A percentile compares a stretch with the other conserved stretches of the same genome.
Conservation (phyloP, 2,113 vertebrate genomes). For the Suncus etruscus region DNA sequence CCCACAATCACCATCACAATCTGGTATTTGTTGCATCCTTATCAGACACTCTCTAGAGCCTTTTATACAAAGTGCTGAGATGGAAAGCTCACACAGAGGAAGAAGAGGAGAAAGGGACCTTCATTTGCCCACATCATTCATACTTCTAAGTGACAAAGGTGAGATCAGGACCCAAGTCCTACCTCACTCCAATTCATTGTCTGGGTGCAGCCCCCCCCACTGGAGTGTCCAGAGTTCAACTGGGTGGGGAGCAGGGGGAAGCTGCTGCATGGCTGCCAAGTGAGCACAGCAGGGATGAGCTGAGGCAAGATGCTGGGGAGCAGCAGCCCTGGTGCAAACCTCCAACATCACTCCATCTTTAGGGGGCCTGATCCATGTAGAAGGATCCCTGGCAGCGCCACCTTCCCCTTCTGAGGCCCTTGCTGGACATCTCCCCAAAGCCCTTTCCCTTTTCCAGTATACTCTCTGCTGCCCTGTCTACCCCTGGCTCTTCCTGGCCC, state of each 20-base stretch:
- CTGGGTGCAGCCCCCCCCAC: no score
- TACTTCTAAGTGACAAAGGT: not conserved
- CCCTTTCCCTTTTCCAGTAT: no score
- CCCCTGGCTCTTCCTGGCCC: not conserved
- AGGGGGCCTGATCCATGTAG: not conserved
- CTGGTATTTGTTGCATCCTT: no score
- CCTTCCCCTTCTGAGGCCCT: not conserved
- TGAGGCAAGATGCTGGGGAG: not conserved
- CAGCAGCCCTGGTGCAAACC: not conserved
- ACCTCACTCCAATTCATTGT: no score
- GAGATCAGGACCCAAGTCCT: accelerated
- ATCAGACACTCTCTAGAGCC: not conserved
- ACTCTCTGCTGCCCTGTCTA: not conserved
- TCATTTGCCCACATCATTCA: no score
- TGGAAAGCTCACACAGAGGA: not conserved
- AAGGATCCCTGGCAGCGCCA: not conserved
- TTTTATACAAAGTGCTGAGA: not conserved
- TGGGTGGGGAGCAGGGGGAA: no score
- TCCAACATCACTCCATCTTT: not conserved
- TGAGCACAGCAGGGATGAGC: not conserved
- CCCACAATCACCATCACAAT: not conserved
- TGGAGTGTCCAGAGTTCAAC: no score
- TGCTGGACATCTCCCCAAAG: no score
- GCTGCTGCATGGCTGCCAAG: not conserved
- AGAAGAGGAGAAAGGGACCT: not conserved